A percentile compares a stretch with the other conserved stretches of the same genome.
Conservation (phyloP, 2,113 vertebrate species). For the Pongo pygmaeus region DNA sequence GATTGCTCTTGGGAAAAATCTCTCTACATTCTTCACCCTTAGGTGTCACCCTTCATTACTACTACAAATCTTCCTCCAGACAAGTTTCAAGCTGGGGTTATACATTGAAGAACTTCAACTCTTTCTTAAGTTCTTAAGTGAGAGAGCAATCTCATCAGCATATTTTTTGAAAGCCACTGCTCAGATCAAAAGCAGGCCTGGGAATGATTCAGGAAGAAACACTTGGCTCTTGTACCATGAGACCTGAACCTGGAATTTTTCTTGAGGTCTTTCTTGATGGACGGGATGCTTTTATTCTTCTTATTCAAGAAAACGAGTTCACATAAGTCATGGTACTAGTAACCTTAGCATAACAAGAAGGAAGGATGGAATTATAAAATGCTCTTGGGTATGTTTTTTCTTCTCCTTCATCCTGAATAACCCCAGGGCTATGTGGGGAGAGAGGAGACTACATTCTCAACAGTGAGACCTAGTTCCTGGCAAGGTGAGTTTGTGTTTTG, state of each 20-base stretch:
- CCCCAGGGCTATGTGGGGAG: neutral
- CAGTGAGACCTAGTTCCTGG: neutral
- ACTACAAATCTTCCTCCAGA: neutral
- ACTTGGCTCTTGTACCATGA: neutral
- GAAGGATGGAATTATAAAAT: neutral
- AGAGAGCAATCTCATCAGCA: neutral
- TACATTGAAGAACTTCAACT: neutral
- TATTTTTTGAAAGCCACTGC: neutral
- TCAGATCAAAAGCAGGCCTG: neutral
- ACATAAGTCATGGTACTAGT: neutral
- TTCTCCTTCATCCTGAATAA: neutral
- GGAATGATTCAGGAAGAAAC: neutral
- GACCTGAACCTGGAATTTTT: neutral
- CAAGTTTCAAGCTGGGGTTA: neutral
- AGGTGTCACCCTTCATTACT: fast-evolving
- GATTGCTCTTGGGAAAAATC: neutral
- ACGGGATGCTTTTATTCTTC: neutral
- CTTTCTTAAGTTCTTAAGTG: neutral
- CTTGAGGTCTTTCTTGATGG: neutral
- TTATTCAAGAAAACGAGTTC: neutral
- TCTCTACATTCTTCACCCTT: neutral
- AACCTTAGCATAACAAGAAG: neutral
- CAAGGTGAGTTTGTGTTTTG: neutral
- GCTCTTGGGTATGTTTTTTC: too few species aligned
- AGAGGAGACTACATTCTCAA: neutral